Evolutionary conservation across 2,113 vertebrate genomes (phyloP), one percentile per base, ranked within the genome.

Genomic region (Dolichotis patagonum): DNA sequence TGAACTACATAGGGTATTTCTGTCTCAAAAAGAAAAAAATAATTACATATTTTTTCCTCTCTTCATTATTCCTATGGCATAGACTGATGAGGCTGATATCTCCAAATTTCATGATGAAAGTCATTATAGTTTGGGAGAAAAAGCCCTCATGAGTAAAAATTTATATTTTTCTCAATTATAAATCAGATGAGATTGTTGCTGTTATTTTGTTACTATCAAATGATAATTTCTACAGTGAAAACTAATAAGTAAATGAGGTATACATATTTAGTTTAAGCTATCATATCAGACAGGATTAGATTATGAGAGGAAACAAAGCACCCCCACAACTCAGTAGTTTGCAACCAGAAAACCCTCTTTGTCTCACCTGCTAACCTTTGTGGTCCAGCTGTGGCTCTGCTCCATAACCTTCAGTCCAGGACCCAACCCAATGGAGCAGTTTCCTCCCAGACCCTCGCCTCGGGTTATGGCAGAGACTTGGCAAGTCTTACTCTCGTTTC

Each of bases 111-210:
- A 63, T 16, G 90, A 81, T 30, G 41, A 65, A 88, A 96, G 24
- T 69, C 52, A 73, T 62, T 58, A 65, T 4, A 56, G 12, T 65
- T 62, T 94, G 17, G 38, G 62, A 92, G 56, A 14, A 49, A 89
- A 88, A 73, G 13, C 43, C 75, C 65, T 75, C 52, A 85, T 77
- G 24, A 60, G 5, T 77, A 90, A 9, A 78, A 91, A 77, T 86
- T 91, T 94, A 43, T 92, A 67, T 88, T 91, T 91, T 96, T 82
- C 63, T 85, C 58, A 90, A 4, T 92, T 91, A 73, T 52, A 94
- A 81, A 43, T 94, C 32, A 91, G 43, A 71, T 87, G 80, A 89
- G 17, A 62, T 56, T 49, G 4, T 89, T 82, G 58, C 13, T 84
- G 24, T 84, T 84, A 58, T 13, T 69, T 58, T 92, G 52, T 85